Base-by-base conservation (phyloP, 1,140 invertebrate genomes). In the Anoplolepis gracilipes region DNA sequence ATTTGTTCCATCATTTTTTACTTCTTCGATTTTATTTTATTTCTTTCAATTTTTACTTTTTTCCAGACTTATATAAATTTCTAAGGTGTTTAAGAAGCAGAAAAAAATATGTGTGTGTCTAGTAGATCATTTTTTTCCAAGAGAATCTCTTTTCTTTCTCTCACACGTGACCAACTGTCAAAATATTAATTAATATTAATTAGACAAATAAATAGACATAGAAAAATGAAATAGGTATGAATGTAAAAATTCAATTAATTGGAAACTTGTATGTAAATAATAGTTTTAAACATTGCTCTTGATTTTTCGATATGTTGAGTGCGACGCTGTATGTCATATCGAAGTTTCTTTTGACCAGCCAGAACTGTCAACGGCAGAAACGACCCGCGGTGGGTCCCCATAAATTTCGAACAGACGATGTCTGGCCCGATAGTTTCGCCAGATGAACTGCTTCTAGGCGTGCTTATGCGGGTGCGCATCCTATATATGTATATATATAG, bases 381-480 rank as follows among this genome's bases (percentile, higher is more conserved):
- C 2, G 55, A 25, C 2, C 22, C 25, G 25, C 13, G 42, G 13
- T 49, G 3, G n/a, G n/a, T 19, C 3, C 39, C 28, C 39, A 78
- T 78, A 78, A 78, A 78, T 78, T 78, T n/a, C 61, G 42, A 13
- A 78, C 75, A 78, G 59, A 25, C 75, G 28, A 36, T 22, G 75
- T 77, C 73, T 76, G 57, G 57, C 42, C 75, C 57, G 59, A 62
- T 39, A 19, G 59, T 64, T 78, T 53, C 42, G 59, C 39, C 59
- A 64, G n/a, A 62, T 65, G 28, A 46, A 78, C 59, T n/a, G 59
- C 39, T 78, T 49, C 42, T 78, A 78, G 59, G 59, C 75, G 75
- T 78, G 59, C 59, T 78, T 64, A 78, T 49, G 75, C 39, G 75
- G 36, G 57, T 49, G 39, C 39, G 61, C 25, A 59, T 19, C 13